Base-by-base conservation (phyloP, 1,140 invertebrate genomes). In the Meloidogyne hapla region DNA sequence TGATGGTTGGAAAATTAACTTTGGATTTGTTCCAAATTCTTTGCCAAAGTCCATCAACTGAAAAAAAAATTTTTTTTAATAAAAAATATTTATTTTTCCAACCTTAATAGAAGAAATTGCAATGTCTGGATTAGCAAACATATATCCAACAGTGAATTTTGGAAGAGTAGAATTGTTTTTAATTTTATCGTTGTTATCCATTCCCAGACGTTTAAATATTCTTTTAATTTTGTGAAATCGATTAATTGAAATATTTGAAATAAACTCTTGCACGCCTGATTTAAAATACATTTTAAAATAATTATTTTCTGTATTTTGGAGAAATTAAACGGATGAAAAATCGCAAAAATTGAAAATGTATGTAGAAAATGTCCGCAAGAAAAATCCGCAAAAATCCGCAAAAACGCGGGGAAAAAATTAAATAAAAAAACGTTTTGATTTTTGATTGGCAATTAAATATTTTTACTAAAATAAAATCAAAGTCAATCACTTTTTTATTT, bases 31-130 rank as follows among this genome's bases (percentile, higher is more conserved):
- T 13, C 83, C 80, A 42, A 84, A 70, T 42, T 78, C 68, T 56
- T 84, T 81, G 6, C 74, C 79, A 45, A 78, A 82, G 1, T 71
- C 69, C 45, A 84, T n/a, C 4, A 74, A 76, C 42, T 76, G 13
- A 18, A 76, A 76, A 26, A 56, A 33, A 33, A 33, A 33, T 5
- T 33, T 33, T 33, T 33, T 48, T n/a, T n/a, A n/a, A 3, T n/a
- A 56, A 56, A 56, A 15, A n/a, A 56, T n/a, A n/a, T 56, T 0
- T 4, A 10, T n/a, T 6, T 56, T n/a, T 6, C 8, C 18, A n/a
- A 56, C 48, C 18, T 56, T 56, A n/a, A 56, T n/a, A 56, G 48
- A 56, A 56, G 48, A 56, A 56, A 56, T 56, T n/a, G 18, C 8
- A 0, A 5, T 56, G 48, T 56, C 48, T n/a, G 48, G 48, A 56